Evolutionary conservation across 2,113 vertebrate species (phyloP), one percentile per base, ranked within the genome.

Genomic region (Xiphophorus hellerii): DNA sequence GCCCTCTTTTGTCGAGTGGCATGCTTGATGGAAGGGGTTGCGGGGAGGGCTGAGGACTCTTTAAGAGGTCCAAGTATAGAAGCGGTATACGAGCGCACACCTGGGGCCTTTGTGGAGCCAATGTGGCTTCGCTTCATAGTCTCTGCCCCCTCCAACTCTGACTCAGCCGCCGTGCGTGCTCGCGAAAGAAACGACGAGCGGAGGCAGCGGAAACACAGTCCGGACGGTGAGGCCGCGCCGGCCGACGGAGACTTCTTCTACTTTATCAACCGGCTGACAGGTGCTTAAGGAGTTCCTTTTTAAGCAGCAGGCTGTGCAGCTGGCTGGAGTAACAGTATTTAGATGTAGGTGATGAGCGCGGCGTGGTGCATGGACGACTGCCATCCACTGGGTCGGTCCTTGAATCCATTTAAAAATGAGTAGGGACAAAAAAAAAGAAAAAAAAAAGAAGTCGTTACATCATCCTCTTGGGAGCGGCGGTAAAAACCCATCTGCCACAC

Each of bases 261-360:
- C 86, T 88, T 77, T 76, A 88, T 92, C 86, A 74, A 80, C 82
- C 87, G 88, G 76, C 74, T 87, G 89, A 89, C 92, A 87, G 89
- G 88, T 88, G 85, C 81, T 87, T 51, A 74, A 83, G 71, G 37
- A 74, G 80, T 0, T 37, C 25, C 70, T 77, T 67, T 75, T 44
- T 15, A 74, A 84, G 78, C 75, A 81, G 71, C 58, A 37, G 80
- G 35, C 60, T 33, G 58, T 67, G 80, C 76, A 82, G 72, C 83
- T 81, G 85, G 68, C 76, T 68, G 77, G 71, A 88, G 75, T 73
- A 89, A 89, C 90, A 87, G 87, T 78, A 61, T 80, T 81, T 75
- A 83, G 81, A 78, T 54, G 66, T 48, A 20, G 44, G 44, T 20
- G 44, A 20, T 6, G 44, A 48, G 44, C 17, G 44, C 44, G 5